Base-by-base conservation (phyloP, 2,113 vertebrate species). In the Pica pica region DNA sequence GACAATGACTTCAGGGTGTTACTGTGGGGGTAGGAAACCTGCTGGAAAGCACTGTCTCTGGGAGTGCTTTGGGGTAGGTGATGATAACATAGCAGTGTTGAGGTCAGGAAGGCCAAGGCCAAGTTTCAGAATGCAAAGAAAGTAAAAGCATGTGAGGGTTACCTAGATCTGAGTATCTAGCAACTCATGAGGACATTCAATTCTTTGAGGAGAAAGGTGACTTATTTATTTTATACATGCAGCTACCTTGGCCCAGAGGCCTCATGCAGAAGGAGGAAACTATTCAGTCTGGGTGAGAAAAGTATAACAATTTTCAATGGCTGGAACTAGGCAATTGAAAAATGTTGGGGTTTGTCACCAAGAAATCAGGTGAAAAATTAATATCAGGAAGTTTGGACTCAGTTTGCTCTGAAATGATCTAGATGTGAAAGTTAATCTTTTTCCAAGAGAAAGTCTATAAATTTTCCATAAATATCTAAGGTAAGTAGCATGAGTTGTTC, bases 101-200 rank as follows among this genome's bases (percentile, higher is more conserved):
- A 44, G 19, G 57, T 8, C 2, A 3, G 59, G 64, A 47, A 59
- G 8, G 16, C 20, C 20, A 22, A 85, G 31, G 28, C 4, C 8
- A 41, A 9, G 6, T 63, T 82, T 50, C 28, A 79, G 33, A 46
- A 46, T 37, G 12, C 21, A 64, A 80, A 83, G 30, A 20, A 63
- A 80, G 6, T 18, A 59, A 56, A 65, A 70, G 2, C 1, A 1
- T 42, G 15, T 44, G 64, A 65, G 33, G 11, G 11, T 53, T 15
- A 80, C 8, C 16, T 52, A 33, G 4, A 24, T 24, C n/a, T 83
- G 18, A 55, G 57, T 24, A 81, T 16, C 13, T 47, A 81, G 13
- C 9, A 8, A 6, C 5, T 0, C 11, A 33, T 7, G 53, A 74
- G 12, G 21, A 41, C 4, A 4, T 49, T 74, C 11, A 53, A 2